Evolutionary conservation across 2,797 vertebrate genomes (phyloP).

Genomic region (Silurus lanzhouensis): DNA sequence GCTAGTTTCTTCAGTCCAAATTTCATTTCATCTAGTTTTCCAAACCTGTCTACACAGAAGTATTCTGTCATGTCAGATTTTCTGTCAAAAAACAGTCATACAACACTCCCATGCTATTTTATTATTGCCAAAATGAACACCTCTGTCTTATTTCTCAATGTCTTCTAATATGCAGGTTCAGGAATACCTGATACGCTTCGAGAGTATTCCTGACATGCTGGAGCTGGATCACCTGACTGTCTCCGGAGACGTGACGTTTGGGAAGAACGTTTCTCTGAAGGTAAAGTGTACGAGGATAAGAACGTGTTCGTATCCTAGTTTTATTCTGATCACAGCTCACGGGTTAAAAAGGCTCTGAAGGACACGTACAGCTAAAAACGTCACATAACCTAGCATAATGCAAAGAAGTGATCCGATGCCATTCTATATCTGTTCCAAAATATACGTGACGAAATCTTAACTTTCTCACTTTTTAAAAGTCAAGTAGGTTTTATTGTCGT

Average conservation of each 20-base stretch:
- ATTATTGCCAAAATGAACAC: not conserved
- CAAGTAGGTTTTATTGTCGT: too few relatives aligned
- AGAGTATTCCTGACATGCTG: conserved; percentile 98
- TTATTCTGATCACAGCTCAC: not conserved
- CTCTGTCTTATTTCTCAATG: not conserved
- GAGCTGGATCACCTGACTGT: conserved; percentile 98
- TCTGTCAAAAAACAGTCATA: not conserved
- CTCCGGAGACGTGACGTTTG: conserved; percentile 97
- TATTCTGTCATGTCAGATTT: too few relatives aligned
- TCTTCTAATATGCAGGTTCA: conserved; percentile 80
- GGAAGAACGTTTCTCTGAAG: conserved; percentile 95
- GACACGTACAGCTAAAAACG: not conserved
- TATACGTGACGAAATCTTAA: not conserved
- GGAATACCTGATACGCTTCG: conserved; percentile 92
- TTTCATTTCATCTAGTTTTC: not conserved
- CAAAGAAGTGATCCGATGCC: not conserved
- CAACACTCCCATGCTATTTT: not conserved
- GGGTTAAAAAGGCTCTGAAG: not conserved
- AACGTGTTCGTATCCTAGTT: not conserved
- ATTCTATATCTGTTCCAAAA: not conserved
- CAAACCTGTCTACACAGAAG: too few relatives aligned
- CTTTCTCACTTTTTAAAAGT: not conserved
- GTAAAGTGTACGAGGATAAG: conserved; percentile 60
- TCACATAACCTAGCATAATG: too few relatives aligned
- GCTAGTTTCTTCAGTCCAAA: not conserved